Base-by-base conservation (phyloP, 2,797 vertebrate genomes). In the Thalassophryne amazonica region DNA sequence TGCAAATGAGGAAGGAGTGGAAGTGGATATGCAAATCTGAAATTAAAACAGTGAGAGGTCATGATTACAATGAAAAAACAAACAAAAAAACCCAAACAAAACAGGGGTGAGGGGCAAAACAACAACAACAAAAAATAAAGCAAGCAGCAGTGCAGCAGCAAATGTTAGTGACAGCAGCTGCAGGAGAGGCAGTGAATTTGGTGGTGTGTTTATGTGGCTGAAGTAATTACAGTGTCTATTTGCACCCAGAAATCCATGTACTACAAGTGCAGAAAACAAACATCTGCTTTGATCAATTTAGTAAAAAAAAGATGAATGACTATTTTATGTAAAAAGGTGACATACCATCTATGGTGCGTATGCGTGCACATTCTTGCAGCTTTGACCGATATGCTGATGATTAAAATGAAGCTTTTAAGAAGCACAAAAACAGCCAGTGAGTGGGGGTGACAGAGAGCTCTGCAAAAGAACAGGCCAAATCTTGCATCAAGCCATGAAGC, bases 21-120 rank as follows among this genome's bases (percentile, higher is more conserved):
- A 81, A 89, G 88, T 90, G 89, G 89, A 84, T 89, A 89, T 88
- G 88, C 88, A 89, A 90, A 89, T 89, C 88, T 89, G 87, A 90
- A 90, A 90, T 89, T 88, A 90, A 88, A 87, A 90, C 86, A 90
- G 87, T 84, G 72, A 90, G 84, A 88, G 78, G 74, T 87, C 85
- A 90, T 87, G 86, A 89, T 89, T 89, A 89, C 78, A 88, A 90
- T 49, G 78, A 82, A 74, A 64, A 69, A 75, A 22, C 36, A 7
- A 13, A 25, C 35, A 34, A 20, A 27, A 31, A 43, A 29, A n/a
- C 16, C 16, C 1, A 60, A 51, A 42, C 16, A 32, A 42, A 57
- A 3, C 13, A 31, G 30, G 20, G 22, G 29, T 60, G 19, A 31
- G 12, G 8, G 47, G 46, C 33, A 47, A 20, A 41, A 12, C 19